Evolutionary conservation across 2,797 vertebrate species (phyloP), one percentile per base, ranked within the genome.

Genomic region (Sebastes nivosus): DNA sequence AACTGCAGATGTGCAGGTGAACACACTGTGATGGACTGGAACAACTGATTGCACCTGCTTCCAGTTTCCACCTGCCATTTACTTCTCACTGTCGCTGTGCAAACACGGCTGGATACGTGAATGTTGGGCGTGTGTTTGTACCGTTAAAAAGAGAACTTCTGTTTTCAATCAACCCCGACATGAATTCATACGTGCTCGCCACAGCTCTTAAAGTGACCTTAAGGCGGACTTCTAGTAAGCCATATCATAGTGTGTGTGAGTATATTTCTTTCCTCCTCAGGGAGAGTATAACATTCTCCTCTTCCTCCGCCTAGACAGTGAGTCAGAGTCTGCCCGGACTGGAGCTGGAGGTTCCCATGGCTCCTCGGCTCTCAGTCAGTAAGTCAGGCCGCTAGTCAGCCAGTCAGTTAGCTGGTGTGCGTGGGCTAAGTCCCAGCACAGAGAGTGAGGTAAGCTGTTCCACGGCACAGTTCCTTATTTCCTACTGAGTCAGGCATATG

Each of bases 21-120:
- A 81, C 81, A 70, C 72, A 77, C 71, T 74, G 67, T 80, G 87
- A 94, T 89, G 89, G 92, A 89, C 22, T 18, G 82, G 85, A 85
- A 86, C 85, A 88, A 89, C 86, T 64, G 82, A 79, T 63, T 89
- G 90, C 94, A 95, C 95, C 95, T 96, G 95, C 91, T 91, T 85
- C 79, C 57, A 87, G 73, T 82, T 88, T 87, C 72, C 94, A 95
- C 95, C 94, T 95, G 94, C 90, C 85, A 55, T 61, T 75, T 79
- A 77, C 82, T 75, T 86, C 86, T 82, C 75, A 36, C 74, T 82
- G 71, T 83, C 85, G 67, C 88, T 92, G 90, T 81, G 87, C 85
- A 94, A 95, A 95, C 91, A 95, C 55, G 27, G 66, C 55, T 24
- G 60, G 24, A 52, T 68, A 64, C 64, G 75, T 72, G 67, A 75